A percentile compares a stretch with the other conserved stretches of the same genome.
Conservation (phyloP, 2,113 vertebrate species). For the Galeopterus variegatus region DNA sequence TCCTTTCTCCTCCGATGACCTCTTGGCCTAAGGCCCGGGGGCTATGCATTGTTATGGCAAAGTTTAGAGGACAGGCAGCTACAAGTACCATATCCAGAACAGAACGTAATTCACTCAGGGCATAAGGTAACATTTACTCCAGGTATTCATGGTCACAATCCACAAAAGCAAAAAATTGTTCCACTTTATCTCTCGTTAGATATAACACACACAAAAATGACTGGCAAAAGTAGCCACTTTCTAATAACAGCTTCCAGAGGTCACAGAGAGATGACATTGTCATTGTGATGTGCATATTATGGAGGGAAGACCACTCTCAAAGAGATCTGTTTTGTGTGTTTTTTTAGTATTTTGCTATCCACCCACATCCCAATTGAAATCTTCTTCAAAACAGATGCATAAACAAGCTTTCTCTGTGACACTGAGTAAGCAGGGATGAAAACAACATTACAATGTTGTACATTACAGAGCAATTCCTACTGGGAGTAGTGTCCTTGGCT, state of each 20-base stretch:
- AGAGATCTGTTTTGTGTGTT: not conserved
- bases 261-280: slow-evolving; percentile 54
- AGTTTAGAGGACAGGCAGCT: slow-evolving; percentile 52
- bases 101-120: slow-evolving; percentile 23
- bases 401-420: slow-evolving; percentile 64
- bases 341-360: not conserved
- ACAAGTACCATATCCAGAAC: slow-evolving; percentile 40
- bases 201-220: slow-evolving; percentile 51
- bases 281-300: not conserved
- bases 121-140: slow-evolving; percentile 72
- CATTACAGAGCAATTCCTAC: slow-evolving; percentile 20
- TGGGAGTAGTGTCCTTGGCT: not conserved
- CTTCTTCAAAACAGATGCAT: not conserved
- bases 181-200: slow-evolving; percentile 65
- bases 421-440: slow-evolving; percentile 51
- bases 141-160: slow-evolving; percentile 70
- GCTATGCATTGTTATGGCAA: not conserved
- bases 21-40: slow-evolving; percentile 15
- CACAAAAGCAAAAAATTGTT: slow-evolving; percentile 66
- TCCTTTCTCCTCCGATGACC: slow-evolving; percentile 39
- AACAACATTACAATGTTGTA: slow-evolving; percentile 27
- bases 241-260: slow-evolving; percentile 69
- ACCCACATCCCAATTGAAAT: not conserved
- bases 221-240: slow-evolving; percentile 56
- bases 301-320: not conserved